Evolutionary conservation across 1,140 invertebrate genomes (phyloP), one percentile per base, ranked within the genome.

Genomic region (Papilio dardanus): DNA sequence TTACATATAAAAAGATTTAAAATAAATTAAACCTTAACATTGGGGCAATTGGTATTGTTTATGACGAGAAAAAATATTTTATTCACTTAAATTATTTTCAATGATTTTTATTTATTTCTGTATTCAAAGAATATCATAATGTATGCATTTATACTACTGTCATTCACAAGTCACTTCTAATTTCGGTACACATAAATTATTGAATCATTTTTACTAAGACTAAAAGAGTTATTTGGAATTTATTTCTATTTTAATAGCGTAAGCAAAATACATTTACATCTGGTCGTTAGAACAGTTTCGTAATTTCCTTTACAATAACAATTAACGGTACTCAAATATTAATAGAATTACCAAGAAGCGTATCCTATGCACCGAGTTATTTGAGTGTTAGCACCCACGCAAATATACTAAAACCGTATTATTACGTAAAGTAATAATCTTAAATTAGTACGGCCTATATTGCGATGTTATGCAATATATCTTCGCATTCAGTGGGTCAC

Each of bases 401-500:
- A 54, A 14, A 73, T 54, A 54, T 54, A 73, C 71, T 58, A 73
- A 73, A 73, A 73, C 71, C 28, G 71, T 73, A 58, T 58, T 50
- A 54, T 30, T 73, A 73, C 71, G 71, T 73, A 73, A 73, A 73
- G 42, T 73, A 54, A 73, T 73, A 73, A 73, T 73, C 71, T 73
- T 73, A 73, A 73, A 73, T 73, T 73, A 73, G 71, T 54, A 54
- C 71, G 71, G 71, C 71, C 71, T 73, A 73, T 73, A 73, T 73
- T 54, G 14, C 42, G 71, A 73, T 73, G 21, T 73, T 73, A 73
- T 73, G 71, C 71, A 73, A 73, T 73, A 58, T 73, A 73, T 73
- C 69, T 71, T 31, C 71, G 71, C 50, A 16, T 73, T 54, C 71
- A 73, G 71, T 73, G 71, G 71, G 71, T 73, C 71, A 73, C 33